A percentile compares a stretch with the other conserved stretches of the same genome.
Evolutionary conservation across 2,888 invertebrate genomes (phyloP).

Genomic region (Cancer borealis): DNA sequence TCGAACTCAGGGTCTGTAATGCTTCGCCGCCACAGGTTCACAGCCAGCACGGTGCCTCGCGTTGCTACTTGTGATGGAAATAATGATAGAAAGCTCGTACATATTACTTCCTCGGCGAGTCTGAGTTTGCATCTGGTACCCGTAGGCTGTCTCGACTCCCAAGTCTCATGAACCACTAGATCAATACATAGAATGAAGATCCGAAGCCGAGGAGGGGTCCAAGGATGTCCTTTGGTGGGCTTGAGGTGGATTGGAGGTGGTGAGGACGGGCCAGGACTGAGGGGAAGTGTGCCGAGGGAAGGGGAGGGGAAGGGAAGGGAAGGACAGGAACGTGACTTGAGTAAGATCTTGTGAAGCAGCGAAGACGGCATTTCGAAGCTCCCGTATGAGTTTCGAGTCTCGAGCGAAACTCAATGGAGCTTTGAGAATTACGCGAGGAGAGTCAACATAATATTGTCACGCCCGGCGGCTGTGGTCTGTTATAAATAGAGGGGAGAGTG

Average conservation of each 20-base stretch:
- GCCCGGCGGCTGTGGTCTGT: slow-evolving; percentile 53
- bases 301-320: neutral
- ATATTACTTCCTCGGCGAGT: neutral
- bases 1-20: too few relatives aligned
- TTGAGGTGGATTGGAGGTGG: neutral
- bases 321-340: neutral
- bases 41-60: too few relatives aligned
- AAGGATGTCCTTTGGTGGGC: neutral
- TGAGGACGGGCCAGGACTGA: neutral
- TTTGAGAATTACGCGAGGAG: slow-evolving; percentile 63
- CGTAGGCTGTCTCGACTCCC: neutral
- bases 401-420: slow-evolving; percentile 66
- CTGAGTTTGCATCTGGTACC: neutral
- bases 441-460: slow-evolving; percentile 69
- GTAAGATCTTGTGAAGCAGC: neutral
- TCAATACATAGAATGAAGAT: neutral
- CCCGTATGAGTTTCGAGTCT: slow-evolving; percentile 48
- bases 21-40: too few relatives aligned
- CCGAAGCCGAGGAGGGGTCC: neutral
- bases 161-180: neutral
- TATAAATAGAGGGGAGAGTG: slow-evolving; percentile 48
- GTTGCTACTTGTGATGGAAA: too few relatives aligned
- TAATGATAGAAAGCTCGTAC: neutral
- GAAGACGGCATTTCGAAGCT: neutral
- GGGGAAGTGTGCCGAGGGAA: neutral